phyloP scores from a whole-genome alignment of 2,888 invertebrate genomes.

The Phalera bucephala region DNA sequence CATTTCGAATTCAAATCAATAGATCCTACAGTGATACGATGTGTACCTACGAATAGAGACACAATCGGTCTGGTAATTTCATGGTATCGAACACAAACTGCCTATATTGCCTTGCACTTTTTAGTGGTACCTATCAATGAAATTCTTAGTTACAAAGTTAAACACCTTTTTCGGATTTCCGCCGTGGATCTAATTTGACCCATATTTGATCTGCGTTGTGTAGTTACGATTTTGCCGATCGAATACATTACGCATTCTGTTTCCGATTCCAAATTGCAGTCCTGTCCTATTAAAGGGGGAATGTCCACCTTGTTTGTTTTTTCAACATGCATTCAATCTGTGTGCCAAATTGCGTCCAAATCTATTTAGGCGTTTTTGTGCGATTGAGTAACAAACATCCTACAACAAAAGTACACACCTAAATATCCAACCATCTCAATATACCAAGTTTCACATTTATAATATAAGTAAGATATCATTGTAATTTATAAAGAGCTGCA shows the following conservation, averaged over 20 bases:
- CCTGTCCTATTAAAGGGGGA: slow-evolving; percentile 33
- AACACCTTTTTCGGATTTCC: slow-evolving; percentile 29
- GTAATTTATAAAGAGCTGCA: too few relatives aligned
- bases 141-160: slow-evolving; percentile 34
- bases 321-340: not conserved
- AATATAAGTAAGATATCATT: too few relatives aligned
- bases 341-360: too few relatives aligned
- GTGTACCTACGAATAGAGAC: slow-evolving; percentile 3
- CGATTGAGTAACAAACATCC: too few relatives aligned
- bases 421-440: too few relatives aligned
- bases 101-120: slow-evolving; percentile 24
- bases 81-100: slow-evolving; percentile 31
- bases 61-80: slow-evolving; percentile 30
- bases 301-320: slow-evolving; percentile 34
- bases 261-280: slow-evolving; percentile 37
- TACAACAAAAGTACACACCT: too few relatives aligned
- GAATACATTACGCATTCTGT: slow-evolving; percentile 59
- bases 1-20: slow-evolving; percentile 19
- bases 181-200: slow-evolving; percentile 46
- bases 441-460: too few relatives aligned
- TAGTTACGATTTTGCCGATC: slow-evolving; percentile 46
- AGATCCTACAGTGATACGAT: not conserved
- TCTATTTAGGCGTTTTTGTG: too few relatives aligned
- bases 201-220: slow-evolving; percentile 58
- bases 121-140: slow-evolving; percentile 36